A percentile compares a stretch with the other conserved stretches of the same genome.
Conservation (phyloP, 2,113 vertebrate genomes). For the Polyodon spathula region DNA sequence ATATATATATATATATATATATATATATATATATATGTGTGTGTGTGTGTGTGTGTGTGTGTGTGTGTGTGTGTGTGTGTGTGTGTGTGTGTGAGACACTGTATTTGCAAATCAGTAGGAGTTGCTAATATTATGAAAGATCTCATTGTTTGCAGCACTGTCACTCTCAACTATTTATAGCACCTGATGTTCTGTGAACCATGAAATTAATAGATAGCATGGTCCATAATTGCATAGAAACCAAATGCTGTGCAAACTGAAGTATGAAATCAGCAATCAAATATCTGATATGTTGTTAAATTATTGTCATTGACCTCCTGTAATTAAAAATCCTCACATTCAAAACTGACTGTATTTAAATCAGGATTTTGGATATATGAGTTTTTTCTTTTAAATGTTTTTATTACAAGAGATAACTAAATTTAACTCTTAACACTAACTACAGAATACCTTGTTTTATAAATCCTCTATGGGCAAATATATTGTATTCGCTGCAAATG, state of each 20-base stretch:
- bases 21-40: background rate
- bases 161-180: slow-evolving; percentile 61
- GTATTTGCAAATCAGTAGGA: slow-evolving; percentile 41
- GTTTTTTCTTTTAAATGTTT: too few relatives aligned
- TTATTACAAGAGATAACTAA: background rate
- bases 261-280: slow-evolving; percentile 53
- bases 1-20: background rate
- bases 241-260: slow-evolving; percentile 44
- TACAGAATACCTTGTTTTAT: too few relatives aligned
- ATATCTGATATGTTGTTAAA: slow-evolving; percentile 62
- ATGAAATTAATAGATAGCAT: slow-evolving; percentile 69
- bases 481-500: too few relatives aligned
- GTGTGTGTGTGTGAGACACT: too few relatives aligned
- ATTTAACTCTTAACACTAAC: background rate
- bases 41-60: background rate
- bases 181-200: slow-evolving; percentile 56
- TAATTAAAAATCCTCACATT: slow-evolving; percentile 45
- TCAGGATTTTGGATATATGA: too few relatives aligned
- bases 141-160: slow-evolving; percentile 31
- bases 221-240: slow-evolving; percentile 60
- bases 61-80: background rate
- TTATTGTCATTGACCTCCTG: slow-evolving; percentile 66
- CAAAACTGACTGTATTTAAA: too few relatives aligned
- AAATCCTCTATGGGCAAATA: too few relatives aligned
- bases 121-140: slow-evolving; percentile 44